Evolutionary conservation across 2,888 invertebrate genomes (phyloP).

Genomic region (Trilocha varians): DNA sequence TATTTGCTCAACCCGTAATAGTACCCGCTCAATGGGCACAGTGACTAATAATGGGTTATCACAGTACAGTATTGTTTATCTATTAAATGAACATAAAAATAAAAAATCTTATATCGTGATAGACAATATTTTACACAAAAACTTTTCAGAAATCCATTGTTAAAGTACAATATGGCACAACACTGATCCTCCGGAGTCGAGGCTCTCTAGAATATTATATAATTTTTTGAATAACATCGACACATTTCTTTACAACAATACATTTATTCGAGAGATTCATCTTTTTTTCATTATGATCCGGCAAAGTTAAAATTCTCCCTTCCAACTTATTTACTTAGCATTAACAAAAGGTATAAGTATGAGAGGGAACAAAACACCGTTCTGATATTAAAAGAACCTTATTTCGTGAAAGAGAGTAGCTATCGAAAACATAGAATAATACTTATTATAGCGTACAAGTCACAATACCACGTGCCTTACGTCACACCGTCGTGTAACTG

Average conservation of each 20-base stretch:
- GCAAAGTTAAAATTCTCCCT: slow-evolving; percentile 1
- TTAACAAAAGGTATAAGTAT: slow-evolving; percentile 35
- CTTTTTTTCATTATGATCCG: slow-evolving; percentile 5
- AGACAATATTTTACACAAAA: background rate
- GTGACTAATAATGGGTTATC: too few relatives aligned
- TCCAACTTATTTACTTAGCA: slow-evolving; percentile 30
- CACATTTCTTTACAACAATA: background rate
- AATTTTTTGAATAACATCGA: background rate
- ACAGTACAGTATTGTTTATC: too few relatives aligned
- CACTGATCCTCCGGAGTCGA: background rate
- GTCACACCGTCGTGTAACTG: slow-evolving; percentile 24
- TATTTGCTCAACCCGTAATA: too few relatives aligned
- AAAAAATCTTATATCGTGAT: background rate
- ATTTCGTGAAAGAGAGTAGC: slow-evolving; percentile 37
- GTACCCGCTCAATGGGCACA: too few relatives aligned
- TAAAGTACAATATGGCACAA: background rate
- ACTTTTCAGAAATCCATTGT: background rate
- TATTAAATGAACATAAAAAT: too few relatives aligned
- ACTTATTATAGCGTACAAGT: slow-evolving; percentile 39
- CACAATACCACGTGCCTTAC: slow-evolving; percentile 24
- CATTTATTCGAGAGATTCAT: background rate
- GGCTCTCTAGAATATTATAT: background rate
- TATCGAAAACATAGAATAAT: slow-evolving; percentile 49
- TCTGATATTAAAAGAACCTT: slow-evolving; percentile 37
- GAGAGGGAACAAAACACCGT: slow-evolving; percentile 29